phyloP scores from a whole-genome alignment of 2,797 vertebrate genomes.

The Rhinatrema bivittatum region DNA sequence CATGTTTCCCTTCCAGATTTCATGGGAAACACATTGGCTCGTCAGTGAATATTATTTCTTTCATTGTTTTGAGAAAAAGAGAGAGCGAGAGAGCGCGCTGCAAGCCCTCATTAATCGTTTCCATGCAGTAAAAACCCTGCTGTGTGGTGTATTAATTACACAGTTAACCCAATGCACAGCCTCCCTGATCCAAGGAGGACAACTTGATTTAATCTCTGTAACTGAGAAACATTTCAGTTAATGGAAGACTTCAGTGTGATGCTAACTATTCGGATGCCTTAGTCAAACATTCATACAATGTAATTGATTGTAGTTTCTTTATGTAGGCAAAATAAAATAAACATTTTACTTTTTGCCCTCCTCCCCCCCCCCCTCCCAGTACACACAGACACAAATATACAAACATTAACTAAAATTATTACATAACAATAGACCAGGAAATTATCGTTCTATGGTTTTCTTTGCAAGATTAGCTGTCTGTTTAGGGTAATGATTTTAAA shows the following conservation, averaged over 20 bases:
- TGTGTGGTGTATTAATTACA: background rate
- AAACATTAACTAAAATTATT: too few relatives aligned
- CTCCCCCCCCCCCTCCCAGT: too few relatives aligned
- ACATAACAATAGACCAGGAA: too few relatives aligned
- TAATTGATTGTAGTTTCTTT: too few relatives aligned
- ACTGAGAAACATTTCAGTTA: background rate
- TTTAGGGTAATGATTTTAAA: too few relatives aligned
- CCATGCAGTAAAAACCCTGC: background rate
- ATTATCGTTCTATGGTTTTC: too few relatives aligned
- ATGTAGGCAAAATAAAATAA: too few relatives aligned
- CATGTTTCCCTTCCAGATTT: background rate
- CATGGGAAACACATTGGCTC: conserved; percentile 16
- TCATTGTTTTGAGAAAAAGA: background rate
- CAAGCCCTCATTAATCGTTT: background rate
- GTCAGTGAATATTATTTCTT: conserved; percentile 1
- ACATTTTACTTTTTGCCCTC: too few relatives aligned
- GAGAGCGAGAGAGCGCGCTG: too few relatives aligned
- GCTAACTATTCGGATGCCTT: background rate
- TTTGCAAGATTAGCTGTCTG: too few relatives aligned
- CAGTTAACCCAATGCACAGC: background rate
- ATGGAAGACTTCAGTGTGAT: background rate
- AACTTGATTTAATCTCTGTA: background rate
- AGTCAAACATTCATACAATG: too few relatives aligned
- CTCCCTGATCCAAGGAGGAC: background rate
- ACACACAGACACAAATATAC: too few relatives aligned